These are phyloP conservation scores for Phyllopteryx taeniolatus DNA, from an alignment of 2,113 vertebrate species.

Conservation along the genomic window DNA sequence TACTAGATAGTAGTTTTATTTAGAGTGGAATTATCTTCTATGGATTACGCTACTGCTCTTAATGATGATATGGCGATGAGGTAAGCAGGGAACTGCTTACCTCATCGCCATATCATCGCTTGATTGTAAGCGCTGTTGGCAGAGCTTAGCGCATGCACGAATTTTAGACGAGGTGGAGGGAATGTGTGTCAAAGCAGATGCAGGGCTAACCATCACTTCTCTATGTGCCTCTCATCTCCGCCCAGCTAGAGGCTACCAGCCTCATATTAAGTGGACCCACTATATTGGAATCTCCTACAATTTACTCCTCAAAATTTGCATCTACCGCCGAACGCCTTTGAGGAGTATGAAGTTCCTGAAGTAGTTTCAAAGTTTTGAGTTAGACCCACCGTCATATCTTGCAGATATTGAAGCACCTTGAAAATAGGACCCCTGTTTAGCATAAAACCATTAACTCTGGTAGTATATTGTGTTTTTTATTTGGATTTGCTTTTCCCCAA, in stretches of 20 bases:
- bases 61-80: constrained; percentile 49
- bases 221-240: constrained; percentile 12
- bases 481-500: too few relatives aligned
- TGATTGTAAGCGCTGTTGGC: constrained; percentile 49
- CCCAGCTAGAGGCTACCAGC: constrained; percentile 20
- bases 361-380: background rate
- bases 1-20: constrained; percentile 21
- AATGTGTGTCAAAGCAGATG: constrained; percentile 49
- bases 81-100: constrained; percentile 19
- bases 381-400: background rate
- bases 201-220: constrained; percentile 18
- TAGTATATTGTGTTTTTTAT: too few relatives aligned
- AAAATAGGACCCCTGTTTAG: background rate
- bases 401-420: background rate
- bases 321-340: constrained; percentile 3
- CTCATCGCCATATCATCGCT: constrained; percentile 47
- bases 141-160: constrained; percentile 29
- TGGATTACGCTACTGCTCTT: constrained; percentile 28
- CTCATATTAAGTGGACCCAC: constrained; percentile 37
- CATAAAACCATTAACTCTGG: background rate
- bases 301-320: constrained; percentile 31
- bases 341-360: background rate
- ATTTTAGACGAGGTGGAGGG: constrained; percentile 33
- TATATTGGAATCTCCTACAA: constrained; percentile 47
- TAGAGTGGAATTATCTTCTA: constrained; percentile 20